These are phyloP conservation scores for Orius insidiosus DNA, from an alignment of 1,140 invertebrate genomes.

Conservation along the genomic window DNA sequence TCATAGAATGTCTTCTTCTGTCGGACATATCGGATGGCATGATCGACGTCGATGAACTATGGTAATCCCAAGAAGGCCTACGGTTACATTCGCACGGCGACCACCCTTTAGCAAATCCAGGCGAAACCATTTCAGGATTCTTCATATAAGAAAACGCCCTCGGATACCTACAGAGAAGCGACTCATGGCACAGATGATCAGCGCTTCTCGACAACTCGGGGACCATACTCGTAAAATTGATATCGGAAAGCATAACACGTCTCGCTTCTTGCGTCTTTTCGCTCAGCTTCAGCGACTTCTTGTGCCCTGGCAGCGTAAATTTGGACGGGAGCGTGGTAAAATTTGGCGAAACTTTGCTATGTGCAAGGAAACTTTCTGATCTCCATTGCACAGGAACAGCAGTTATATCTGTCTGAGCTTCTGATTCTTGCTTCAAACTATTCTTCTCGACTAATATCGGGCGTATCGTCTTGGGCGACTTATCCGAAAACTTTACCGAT, in stretches of 20 bases:
- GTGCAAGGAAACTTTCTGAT: slow-evolving; percentile 57
- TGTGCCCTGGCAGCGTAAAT: slow-evolving; percentile 31
- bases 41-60: slow-evolving; percentile 28
- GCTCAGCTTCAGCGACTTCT: slow-evolving; percentile 27
- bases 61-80: slow-evolving; percentile 22
- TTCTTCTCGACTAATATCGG: slow-evolving; percentile 26
- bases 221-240: slow-evolving; percentile 67
- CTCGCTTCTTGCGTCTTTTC: slow-evolving; percentile 48
- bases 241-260: slow-evolving; percentile 51
- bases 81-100: slow-evolving; percentile 16
- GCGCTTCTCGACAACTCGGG: slow-evolving; percentile 59
- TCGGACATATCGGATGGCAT: slow-evolving; percentile 26
- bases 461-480: slow-evolving; percentile 16
- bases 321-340: slow-evolving; percentile 47
- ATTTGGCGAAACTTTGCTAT: slow-evolving; percentile 32
- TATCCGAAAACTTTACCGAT: slow-evolving; percentile 21
- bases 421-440: slow-evolving; percentile 37
- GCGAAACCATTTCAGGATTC: slow-evolving; percentile 19
- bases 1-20: slow-evolving; percentile 19
- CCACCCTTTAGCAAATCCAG: slow-evolving; percentile 16
- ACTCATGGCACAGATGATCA: slow-evolving; percentile 45
- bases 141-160: slow-evolving; percentile 23
- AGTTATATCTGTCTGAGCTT: slow-evolving; percentile 57
- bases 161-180: slow-evolving; percentile 20
- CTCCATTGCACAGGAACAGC: slow-evolving; percentile 54